Conservation (phyloP, 2,888 invertebrate genomes). For the Xiphydria camelus region DNA sequence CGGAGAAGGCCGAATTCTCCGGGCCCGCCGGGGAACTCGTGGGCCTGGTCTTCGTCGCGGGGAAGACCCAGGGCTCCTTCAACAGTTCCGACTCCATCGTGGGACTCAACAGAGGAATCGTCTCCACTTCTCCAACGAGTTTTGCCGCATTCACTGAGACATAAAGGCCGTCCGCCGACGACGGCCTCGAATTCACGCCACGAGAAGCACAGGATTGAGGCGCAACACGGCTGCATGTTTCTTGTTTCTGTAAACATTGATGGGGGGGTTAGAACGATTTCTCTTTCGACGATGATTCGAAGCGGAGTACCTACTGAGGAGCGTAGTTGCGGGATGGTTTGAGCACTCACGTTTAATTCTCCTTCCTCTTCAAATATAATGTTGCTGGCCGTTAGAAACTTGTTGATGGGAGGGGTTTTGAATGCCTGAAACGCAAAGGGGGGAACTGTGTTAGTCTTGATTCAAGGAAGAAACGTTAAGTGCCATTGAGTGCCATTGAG, state of each 20-base stretch:
- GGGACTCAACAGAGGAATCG: slow-evolving; percentile 40
- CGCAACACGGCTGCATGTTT: slow-evolving; percentile 48
- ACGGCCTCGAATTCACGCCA: slow-evolving; percentile 51
- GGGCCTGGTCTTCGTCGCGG: slow-evolving; percentile 3
- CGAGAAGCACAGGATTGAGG: slow-evolving; percentile 49
- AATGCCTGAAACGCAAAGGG: slow-evolving; percentile 36
- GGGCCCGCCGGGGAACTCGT: not conserved
- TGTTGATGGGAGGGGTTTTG: slow-evolving; percentile 54
- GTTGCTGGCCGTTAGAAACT: slow-evolving; percentile 55
- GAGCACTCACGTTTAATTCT: slow-evolving; percentile 45
- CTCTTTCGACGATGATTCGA: too few species aligned
- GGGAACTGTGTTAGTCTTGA: slow-evolving; percentile 1
- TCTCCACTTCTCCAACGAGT: slow-evolving; percentile 32
- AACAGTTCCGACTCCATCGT: slow-evolving; percentile 41
- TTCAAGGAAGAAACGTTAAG: slow-evolving; percentile 1
- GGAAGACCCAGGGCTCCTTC: slow-evolving; percentile 25
- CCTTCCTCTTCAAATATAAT: slow-evolving; percentile 54
- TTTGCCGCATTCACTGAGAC: slow-evolving; percentile 22
- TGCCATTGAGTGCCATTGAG: not conserved
- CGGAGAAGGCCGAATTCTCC: slow-evolving; percentile 23
- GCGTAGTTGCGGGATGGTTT: too few species aligned
- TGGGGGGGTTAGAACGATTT: too few species aligned
- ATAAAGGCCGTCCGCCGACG: slow-evolving; percentile 20
- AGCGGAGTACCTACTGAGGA: too few species aligned
- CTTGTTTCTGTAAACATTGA: slow-evolving; percentile 38